Conservation (phyloP, 2,113 vertebrate species). For the Aegypius monachus region DNA sequence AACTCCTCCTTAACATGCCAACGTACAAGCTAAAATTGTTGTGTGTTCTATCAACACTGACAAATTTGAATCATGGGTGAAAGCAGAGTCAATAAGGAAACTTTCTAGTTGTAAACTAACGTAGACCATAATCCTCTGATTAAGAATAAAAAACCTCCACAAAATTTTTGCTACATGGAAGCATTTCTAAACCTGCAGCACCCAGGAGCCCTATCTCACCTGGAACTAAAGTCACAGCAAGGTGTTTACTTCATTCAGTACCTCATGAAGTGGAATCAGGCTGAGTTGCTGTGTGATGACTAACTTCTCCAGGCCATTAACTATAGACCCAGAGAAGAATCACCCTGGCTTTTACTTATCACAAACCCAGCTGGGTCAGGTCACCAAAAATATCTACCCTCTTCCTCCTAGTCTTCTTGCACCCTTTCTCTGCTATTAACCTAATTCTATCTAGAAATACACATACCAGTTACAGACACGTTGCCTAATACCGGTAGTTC, state of each 20-base stretch:
- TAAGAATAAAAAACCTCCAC: neutral
- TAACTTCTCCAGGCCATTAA: neutral
- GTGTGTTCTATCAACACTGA: neutral
- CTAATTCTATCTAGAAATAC: neutral
- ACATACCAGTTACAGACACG: neutral
- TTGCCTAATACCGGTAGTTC: neutral
- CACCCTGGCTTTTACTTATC: neutral
- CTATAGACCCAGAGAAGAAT: neutral
- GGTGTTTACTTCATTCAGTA: neutral
- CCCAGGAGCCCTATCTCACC: neutral
- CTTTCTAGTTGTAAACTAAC: neutral
- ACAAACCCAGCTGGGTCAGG: neutral
- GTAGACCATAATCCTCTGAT: neutral
- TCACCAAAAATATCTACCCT: neutral
- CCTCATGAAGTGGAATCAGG: neutral
- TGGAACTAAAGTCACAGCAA: neutral
- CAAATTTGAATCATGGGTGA: neutral
- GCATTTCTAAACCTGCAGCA: neutral
- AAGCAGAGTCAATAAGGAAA: neutral
- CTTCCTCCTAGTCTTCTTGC: neutral
- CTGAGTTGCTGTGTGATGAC: neutral
- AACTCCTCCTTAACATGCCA: neutral
- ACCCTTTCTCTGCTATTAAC: neutral
- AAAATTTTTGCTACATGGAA: neutral
- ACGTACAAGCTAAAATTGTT: neutral